Evolutionary conservation across 2,113 vertebrate species (phyloP), one percentile per base, ranked within the genome.

Genomic region (Oncorhynchus mykiss): DNA sequence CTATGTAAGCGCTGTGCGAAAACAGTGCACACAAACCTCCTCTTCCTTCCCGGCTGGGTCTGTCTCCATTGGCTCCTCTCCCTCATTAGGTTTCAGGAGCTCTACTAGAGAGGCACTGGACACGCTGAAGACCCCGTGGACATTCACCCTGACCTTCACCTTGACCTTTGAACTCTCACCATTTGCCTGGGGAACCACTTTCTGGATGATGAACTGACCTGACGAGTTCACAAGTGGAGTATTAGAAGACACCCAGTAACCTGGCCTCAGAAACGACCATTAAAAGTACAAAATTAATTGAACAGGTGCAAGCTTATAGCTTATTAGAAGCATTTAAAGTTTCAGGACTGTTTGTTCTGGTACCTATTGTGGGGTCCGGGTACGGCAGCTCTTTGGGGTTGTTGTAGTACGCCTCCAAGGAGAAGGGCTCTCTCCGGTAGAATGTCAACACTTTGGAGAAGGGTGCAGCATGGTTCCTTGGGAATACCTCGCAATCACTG

Each of bases 391-490:
- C 96, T 88, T 97, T 98, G 13, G 91, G 94, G 77, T 82, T 94
- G 77, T 90, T 96, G 86, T 99, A 99, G 85, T 96, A 98, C 0
- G 95, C 97, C 72, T 99, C 97, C 57, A 99, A 93, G 74, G 90
- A 93, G 64, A 99, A 99, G 22, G 97, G 92, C 34, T 99, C 97
- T 86, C 94, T 99, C 79, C 98, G 94, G 88, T 96, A 99, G 90
- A 99, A 99, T 0, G 97, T 98, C 83, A 99, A 92, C 34, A 99
- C 96, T 93, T 98, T 99, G 66, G 97, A 98, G 88, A 99, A 99
- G 0, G 98, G 98, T 82, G 97, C 94, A 49, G 96, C 72, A 25
- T 99, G 98, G 88, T 98, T 98, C 93, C 96, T 99, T 70, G 95
- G 84, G 79, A 99, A 99, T 62, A 99, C 98, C 87, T 99, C 97